A percentile compares a stretch with the other conserved stretches of the same genome.
phyloP scores from a whole-genome alignment of 2,888 invertebrate genomes.

The Lepidochitona cinerea region DNA sequence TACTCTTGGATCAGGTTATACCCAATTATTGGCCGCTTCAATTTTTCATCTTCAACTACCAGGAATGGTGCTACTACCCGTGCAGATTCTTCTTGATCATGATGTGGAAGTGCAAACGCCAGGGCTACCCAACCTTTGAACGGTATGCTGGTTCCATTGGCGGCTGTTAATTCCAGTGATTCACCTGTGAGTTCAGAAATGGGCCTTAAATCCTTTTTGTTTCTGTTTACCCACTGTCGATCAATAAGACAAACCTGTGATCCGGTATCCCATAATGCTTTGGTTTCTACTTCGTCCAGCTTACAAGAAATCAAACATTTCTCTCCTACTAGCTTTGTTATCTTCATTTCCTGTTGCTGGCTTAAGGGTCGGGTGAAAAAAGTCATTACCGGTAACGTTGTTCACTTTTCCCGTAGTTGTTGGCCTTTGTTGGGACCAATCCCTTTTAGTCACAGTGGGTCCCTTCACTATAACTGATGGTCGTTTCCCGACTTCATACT shows the following conservation, averaged over 20 bases:
- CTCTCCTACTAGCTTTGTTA: slow-evolving; percentile 2
- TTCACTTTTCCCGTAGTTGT: neutral
- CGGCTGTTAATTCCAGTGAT: neutral
- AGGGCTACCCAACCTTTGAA: slow-evolving; percentile 4
- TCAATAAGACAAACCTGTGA: neutral
- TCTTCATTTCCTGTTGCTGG: neutral
- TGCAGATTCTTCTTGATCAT: neutral
- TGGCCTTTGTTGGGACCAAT: neutral
- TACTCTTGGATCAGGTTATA: slow-evolving; percentile 11
- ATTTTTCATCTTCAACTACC: neutral
- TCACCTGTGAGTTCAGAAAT: slow-evolving; percentile 7
- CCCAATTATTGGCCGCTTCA: slow-evolving; percentile 12
- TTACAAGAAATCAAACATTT: slow-evolving; percentile 1
- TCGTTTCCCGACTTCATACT: slow-evolving; percentile 2
- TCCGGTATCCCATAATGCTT: slow-evolving; percentile 11
- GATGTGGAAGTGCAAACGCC: neutral
- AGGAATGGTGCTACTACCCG: neutral
- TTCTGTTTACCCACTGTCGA: neutral
- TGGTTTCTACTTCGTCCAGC: neutral
- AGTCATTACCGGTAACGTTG: neutral
- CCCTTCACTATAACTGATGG: neutral
- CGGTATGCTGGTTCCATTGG: slow-evolving; percentile 6
- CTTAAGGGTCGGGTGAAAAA: neutral
- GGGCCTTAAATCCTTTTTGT: neutral
- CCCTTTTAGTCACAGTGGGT: neutral